Percentiles rank a stretch among this genome's conserved stretches.
Evolutionary conservation across 2,113 vertebrate species (phyloP).

Genomic region (Hemibagrus wyckioides): DNA sequence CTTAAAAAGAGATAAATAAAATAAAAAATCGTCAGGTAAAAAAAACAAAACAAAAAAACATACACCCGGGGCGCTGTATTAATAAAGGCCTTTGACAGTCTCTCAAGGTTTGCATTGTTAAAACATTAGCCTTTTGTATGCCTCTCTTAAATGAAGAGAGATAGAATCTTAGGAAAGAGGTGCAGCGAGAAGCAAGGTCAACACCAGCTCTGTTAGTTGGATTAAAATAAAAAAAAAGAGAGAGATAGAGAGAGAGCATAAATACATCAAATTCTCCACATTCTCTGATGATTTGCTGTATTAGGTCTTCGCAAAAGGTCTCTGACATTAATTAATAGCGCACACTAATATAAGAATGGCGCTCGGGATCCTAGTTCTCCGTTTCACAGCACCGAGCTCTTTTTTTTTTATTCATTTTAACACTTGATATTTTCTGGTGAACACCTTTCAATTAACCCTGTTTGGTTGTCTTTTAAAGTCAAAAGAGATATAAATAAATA

Average conservation of each 20-base stretch:
- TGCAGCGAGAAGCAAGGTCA: conserved; percentile 31
- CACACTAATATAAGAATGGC: background rate
- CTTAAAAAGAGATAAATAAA: too few relatives aligned
- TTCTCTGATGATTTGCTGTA: background rate
- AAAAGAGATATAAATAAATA: background rate
- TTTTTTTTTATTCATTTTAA: background rate
- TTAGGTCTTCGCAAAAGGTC: background rate
- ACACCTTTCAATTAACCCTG: conserved; percentile 13
- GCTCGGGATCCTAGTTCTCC: background rate
- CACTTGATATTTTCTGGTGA: background rate
- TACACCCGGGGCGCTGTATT: background rate
- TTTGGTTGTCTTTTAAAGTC: background rate
- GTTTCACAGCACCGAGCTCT: background rate
- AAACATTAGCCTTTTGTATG: conserved; percentile 40
- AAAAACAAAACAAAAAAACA: background rate
- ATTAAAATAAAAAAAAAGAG: background rate
- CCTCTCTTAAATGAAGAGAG: conserved; percentile 24
- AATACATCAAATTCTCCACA: conserved; percentile 29
- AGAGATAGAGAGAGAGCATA: background rate
- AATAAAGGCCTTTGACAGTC: conserved; percentile 20
- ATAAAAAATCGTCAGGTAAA: conserved; percentile 4
- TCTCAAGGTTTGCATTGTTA: conserved; percentile 46
- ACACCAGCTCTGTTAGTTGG: background rate
- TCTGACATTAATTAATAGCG: conserved; percentile 8
- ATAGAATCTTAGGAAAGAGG: conserved; percentile 14